These are phyloP conservation scores for Bellardia pandia DNA, from an alignment of 2,888 invertebrate genomes.

Conservation along the genomic window DNA sequence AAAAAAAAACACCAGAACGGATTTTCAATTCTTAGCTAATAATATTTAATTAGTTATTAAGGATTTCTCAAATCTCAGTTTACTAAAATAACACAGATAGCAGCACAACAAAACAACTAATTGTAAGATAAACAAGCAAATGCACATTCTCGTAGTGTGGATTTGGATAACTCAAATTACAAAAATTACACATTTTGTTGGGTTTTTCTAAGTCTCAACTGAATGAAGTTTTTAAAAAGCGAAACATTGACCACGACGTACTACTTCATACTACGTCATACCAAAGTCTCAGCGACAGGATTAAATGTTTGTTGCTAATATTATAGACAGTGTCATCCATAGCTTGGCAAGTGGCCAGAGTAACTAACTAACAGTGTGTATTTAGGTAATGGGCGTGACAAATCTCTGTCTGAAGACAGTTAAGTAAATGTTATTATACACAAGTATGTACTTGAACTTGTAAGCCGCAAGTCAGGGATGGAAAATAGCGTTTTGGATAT, in stretches of 20 bases:
- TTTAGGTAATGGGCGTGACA: constrained; percentile 57
- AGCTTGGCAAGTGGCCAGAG: not conserved
- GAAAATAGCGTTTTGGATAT: too few relatives aligned
- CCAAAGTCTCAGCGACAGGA: too few relatives aligned
- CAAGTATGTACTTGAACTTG: not conserved
- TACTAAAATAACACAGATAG: constrained; percentile 29
- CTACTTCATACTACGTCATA: not conserved
- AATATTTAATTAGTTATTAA: constrained; percentile 66
- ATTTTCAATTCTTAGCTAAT: constrained; percentile 59
- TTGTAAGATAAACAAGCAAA: constrained; percentile 50
- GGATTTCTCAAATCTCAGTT: constrained; percentile 29
- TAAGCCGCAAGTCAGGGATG: not conserved
- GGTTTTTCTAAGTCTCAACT: constrained; percentile 44
- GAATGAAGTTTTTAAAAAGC: constrained; percentile 22
- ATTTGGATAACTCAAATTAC: constrained; percentile 59
- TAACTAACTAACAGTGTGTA: not conserved
- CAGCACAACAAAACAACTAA: constrained; percentile 17
- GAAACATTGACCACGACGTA: not conserved
- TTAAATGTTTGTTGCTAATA: constrained; percentile 24
- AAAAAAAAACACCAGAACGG: constrained; percentile 13
- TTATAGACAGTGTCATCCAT: not conserved
- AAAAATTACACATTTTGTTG: constrained; percentile 3
- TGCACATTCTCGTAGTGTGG: not conserved
- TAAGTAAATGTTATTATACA: constrained; percentile 46
- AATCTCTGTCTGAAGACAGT: constrained; percentile 64